Evolutionary conservation across 2,888 invertebrate genomes (phyloP).

Genomic region (Spodoptera picta): DNA sequence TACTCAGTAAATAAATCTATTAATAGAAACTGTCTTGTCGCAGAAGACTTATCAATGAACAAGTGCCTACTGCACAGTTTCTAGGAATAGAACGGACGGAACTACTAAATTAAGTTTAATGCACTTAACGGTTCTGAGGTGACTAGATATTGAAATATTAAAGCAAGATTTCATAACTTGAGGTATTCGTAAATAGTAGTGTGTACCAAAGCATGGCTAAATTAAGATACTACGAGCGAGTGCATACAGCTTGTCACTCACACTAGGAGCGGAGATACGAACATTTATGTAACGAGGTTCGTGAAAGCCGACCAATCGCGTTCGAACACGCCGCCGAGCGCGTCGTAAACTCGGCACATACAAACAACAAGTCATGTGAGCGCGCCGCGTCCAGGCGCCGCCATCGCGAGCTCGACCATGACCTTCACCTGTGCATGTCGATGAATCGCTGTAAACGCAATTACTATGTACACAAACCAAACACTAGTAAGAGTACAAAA

Average conservation of each 20-base stretch:
- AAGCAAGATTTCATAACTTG: neutral
- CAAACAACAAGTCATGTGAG: conserved; percentile 80
- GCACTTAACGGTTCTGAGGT: neutral
- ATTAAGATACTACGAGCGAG: conserved; percentile 19
- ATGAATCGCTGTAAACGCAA: conserved; percentile 68
- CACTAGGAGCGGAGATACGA: conserved; percentile 42
- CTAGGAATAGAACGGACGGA: conserved; percentile 19
- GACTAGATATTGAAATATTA: neutral
- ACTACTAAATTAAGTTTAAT: conserved; percentile 23
- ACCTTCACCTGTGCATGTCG: conserved; percentile 76
- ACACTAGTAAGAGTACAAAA: conserved; percentile 55
- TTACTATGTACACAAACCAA: conserved; percentile 61
- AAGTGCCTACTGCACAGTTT: conserved; percentile 19
- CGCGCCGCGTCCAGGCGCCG: conserved; percentile 70
- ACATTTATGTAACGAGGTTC: conserved; percentile 62
- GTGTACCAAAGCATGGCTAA: conserved; percentile 4
- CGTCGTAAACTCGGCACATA: conserved; percentile 53
- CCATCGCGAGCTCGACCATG: conserved; percentile 67
- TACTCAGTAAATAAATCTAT: conserved; percentile 1
- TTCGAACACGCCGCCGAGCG: conserved; percentile 66
- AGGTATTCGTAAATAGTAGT: neutral
- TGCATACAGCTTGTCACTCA: conserved; percentile 35
- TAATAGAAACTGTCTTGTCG: conserved; percentile 15
- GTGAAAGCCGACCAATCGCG: conserved; percentile 74
- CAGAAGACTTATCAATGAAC: conserved; percentile 40